Conservation (phyloP, 2,888 invertebrate species). For the Pseudococcus viburni region DNA sequence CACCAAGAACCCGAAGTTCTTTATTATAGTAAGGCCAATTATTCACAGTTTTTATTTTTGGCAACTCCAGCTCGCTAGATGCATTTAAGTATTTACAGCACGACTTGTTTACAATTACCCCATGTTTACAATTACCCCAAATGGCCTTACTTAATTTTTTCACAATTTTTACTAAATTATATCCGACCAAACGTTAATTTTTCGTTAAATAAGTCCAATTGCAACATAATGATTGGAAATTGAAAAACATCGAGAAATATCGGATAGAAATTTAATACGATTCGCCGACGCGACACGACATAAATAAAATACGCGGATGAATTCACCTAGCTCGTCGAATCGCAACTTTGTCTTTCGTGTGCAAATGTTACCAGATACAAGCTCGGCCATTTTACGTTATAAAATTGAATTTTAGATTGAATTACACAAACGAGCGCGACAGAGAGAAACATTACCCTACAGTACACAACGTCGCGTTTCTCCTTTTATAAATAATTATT, state of each 20-base stretch:
- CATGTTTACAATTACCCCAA: no score
- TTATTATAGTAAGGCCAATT: no score
- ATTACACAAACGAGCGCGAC: constrained; percentile 26
- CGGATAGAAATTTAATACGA: neutral
- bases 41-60: no score
- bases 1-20: no score
- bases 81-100: no score
- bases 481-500: constrained; percentile 27
- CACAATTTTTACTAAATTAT: no score
- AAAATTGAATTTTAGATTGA: constrained; percentile 45
- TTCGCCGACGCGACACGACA: neutral
- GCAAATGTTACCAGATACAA: constrained; percentile 4
- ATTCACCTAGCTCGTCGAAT: neutral
- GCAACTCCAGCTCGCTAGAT: no score
- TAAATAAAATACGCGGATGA: neutral
- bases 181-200: no score
- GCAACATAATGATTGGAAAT: neutral
- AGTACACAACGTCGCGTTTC: neutral
- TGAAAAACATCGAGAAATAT: neutral
- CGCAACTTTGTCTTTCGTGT: neutral
- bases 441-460: constrained; percentile 13
- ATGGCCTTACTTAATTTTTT: no score
- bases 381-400: constrained; percentile 37
- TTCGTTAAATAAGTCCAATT: no score
- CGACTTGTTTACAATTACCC: no score